Percentiles rank a stretch among this genome's conserved stretches.
Evolutionary conservation across 2,113 vertebrate genomes (phyloP).

Genomic region (Phalacrocorax aristotelis): DNA sequence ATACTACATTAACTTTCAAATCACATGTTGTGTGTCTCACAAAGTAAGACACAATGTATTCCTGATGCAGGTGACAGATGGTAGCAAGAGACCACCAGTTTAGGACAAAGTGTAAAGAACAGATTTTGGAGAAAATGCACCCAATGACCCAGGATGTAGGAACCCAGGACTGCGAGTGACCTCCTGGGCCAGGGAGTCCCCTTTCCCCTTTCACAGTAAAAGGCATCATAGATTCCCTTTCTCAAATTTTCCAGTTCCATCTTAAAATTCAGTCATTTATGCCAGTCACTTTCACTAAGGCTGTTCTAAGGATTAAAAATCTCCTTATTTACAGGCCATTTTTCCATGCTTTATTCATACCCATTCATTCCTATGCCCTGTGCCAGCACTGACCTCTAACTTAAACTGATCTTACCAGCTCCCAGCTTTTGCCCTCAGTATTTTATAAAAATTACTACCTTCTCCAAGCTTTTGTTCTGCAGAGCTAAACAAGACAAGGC

Average conservation of each 20-base stretch:
- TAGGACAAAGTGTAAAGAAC: background rate
- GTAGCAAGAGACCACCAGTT: constrained; percentile 18
- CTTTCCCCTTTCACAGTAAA: background rate
- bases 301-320: background rate
- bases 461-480: background rate
- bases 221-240: background rate
- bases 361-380: background rate
- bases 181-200: background rate
- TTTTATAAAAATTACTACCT: background rate
- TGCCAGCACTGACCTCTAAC: background rate
- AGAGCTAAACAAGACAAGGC: background rate
- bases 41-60: constrained; percentile 13
- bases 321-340: background rate
- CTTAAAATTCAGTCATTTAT: background rate
- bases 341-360: background rate
- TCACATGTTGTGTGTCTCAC: constrained; percentile 36
- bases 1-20: constrained; percentile 64
- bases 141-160: background rate
- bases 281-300: background rate
- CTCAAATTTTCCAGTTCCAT: background rate
- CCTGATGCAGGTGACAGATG: constrained; percentile 39
- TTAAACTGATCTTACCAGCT: background rate
- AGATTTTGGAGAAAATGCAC: background rate
- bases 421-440: background rate
- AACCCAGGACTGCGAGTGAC: background rate